These are phyloP conservation scores for Lutraria lutraria DNA, from an alignment of 2,888 invertebrate species.

Conservation along the genomic window DNA sequence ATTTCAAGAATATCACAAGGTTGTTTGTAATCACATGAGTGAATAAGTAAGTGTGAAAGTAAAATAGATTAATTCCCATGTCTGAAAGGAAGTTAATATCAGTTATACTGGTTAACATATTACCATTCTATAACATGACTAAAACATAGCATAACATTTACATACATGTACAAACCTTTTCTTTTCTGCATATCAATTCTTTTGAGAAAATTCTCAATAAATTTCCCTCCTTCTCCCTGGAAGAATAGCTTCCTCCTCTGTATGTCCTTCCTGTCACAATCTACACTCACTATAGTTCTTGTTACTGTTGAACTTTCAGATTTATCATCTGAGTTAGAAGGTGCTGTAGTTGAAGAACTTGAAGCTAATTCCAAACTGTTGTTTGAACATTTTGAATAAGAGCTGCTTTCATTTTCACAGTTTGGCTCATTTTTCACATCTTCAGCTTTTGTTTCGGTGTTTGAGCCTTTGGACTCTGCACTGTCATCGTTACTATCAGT, in stretches of 20 bases:
- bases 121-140: not conserved
- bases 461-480: not conserved
- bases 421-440: not conserved
- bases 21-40: too few relatives aligned
- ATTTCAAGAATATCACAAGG: too few relatives aligned
- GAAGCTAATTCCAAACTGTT: not conserved
- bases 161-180: slow-evolving; percentile 69
- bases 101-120: too few relatives aligned
- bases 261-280: not conserved
- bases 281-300: not conserved
- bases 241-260: slow-evolving; percentile 60
- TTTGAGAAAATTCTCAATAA: slow-evolving; percentile 71
- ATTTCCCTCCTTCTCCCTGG: slow-evolving; percentile 54
- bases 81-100: too few relatives aligned
- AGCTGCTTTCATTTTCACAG: not conserved
- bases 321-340: not conserved
- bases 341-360: not conserved
- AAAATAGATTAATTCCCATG: too few relatives aligned
- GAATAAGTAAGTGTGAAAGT: too few relatives aligned
- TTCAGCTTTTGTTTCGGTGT: not conserved
- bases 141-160: too few relatives aligned
- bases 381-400: not conserved
- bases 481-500: not conserved
- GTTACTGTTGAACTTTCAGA: slow-evolving; percentile 31
- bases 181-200: slow-evolving; percentile 66